These are phyloP conservation scores for Lerema accius DNA, from an alignment of 1,140 invertebrate genomes.

Conservation along the genomic window DNA sequence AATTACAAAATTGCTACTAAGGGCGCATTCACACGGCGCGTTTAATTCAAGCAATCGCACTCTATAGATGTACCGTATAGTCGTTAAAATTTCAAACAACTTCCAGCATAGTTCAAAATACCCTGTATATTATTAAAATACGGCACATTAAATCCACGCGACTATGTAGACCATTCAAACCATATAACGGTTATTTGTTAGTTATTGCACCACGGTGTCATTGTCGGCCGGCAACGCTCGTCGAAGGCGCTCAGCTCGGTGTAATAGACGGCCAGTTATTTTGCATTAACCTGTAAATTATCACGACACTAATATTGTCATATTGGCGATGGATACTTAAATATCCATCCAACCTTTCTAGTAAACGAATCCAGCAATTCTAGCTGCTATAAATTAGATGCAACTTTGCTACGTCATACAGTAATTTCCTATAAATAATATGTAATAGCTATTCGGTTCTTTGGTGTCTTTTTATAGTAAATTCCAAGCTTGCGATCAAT, in stretches of 20 bases:
- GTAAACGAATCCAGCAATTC: slow-evolving; percentile 5
- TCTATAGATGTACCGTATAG: too few relatives aligned
- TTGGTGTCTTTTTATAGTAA: too few relatives aligned
- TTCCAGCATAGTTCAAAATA: neutral
- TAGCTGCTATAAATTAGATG: slow-evolving; percentile 9
- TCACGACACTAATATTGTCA: slow-evolving; percentile 30
- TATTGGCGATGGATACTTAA: slow-evolving; percentile 20
- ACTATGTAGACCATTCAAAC: slow-evolving; percentile 6
- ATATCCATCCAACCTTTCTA: slow-evolving; percentile 12
- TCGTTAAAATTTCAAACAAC: too few relatives aligned
- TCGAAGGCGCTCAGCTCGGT: too few relatives aligned
- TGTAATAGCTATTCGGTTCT: too few relatives aligned
- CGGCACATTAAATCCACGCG: slow-evolving; percentile 7
- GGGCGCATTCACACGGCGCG: too few relatives aligned
- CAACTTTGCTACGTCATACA: too few relatives aligned
- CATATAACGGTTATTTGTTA: slow-evolving; percentile 26
- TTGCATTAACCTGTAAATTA: slow-evolving; percentile 28
- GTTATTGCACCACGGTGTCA: slow-evolving; percentile 20
- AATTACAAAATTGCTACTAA: too few relatives aligned
- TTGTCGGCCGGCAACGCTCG: slow-evolving; percentile 12
- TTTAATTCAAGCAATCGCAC: too few relatives aligned
- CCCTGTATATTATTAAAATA: slow-evolving; percentile 17
- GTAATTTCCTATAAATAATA: too few relatives aligned
- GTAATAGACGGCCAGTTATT: slow-evolving; percentile 23
- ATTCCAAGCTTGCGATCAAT: too few relatives aligned